Evolutionary conservation across 2,797 vertebrate species (phyloP).

Genomic region (Phataginus tricuspis): DNA sequence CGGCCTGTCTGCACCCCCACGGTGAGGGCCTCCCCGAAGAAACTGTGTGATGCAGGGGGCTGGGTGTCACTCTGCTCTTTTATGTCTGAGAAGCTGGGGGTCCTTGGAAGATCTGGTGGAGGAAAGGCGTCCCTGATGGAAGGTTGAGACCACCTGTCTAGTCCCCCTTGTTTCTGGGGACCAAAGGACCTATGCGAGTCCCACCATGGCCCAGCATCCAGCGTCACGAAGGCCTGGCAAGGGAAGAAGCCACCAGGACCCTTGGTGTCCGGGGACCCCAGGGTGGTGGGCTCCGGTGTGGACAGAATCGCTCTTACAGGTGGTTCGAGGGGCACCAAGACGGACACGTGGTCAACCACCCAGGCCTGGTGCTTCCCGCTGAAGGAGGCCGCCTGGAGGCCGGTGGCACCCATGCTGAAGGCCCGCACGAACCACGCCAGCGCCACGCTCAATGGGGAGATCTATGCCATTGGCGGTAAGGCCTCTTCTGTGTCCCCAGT

Average conservation of each 20-base stretch:
- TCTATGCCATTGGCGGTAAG: slow-evolving; percentile 96
- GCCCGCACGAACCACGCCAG: slow-evolving; percentile 97
- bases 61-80: not conserved
- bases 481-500: fast-evolving
- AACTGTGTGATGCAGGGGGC: fast-evolving
- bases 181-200: not conserved
- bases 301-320: slow-evolving; percentile 85
- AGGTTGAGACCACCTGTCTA: not conserved
- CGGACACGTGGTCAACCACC: slow-evolving; percentile 96
- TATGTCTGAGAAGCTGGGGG: fast-evolving
- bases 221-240: not conserved
- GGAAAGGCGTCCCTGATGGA: not conserved
- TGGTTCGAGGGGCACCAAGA: slow-evolving; percentile 94
- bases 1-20: fast-evolving
- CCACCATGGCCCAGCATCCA: fast-evolving
- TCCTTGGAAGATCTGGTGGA: not conserved
- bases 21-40: not conserved
- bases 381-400: slow-evolving; percentile 92
- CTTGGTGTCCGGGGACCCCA: too few species aligned
- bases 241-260: fast-evolving
- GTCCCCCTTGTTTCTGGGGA: not conserved
- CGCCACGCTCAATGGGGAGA: slow-evolving; percentile 93
- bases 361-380: slow-evolving; percentile 96
- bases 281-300: fast-evolving
- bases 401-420: slow-evolving; percentile 93